Conservation (phyloP, 2,888 invertebrate species). For the Cheilosia variabilis region DNA sequence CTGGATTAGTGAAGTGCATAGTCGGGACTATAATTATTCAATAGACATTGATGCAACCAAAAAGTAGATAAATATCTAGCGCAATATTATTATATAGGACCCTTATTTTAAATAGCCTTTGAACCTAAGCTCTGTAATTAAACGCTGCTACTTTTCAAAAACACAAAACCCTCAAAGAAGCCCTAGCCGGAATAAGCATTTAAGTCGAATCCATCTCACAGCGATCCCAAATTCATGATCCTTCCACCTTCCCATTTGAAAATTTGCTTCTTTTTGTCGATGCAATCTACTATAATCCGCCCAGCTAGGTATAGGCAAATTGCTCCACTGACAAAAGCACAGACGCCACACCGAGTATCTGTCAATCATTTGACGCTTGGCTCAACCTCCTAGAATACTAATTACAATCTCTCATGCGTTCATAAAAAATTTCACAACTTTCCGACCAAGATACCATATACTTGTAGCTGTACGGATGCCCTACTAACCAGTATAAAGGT, state of each 20-base stretch:
- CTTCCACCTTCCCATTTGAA: neutral
- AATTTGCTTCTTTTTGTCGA: neutral
- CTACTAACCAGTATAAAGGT: constrained; percentile 62
- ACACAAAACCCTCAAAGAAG: too few relatives aligned
- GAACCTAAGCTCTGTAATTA: too few relatives aligned
- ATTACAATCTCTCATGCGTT: constrained; percentile 66
- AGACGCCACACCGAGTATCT: constrained; percentile 12
- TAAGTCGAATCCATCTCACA: too few relatives aligned
- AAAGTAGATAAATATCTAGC: too few relatives aligned
- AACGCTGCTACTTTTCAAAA: too few relatives aligned
- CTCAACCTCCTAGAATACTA: constrained; percentile 61
- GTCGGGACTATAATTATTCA: too few relatives aligned
- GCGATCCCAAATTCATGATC: too few relatives aligned
- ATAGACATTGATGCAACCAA: too few relatives aligned
- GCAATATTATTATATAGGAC: too few relatives aligned
- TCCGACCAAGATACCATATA: constrained; percentile 17
- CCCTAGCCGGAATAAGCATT: too few relatives aligned
- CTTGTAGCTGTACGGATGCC: constrained; percentile 30
- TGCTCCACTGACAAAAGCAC: neutral
- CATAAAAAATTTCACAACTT: constrained; percentile 52
- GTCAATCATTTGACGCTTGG: constrained; percentile 67
- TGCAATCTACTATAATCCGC: neutral
- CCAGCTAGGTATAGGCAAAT: constrained; percentile 5
- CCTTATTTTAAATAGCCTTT: too few relatives aligned
- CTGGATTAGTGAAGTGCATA: too few relatives aligned